Percentiles rank a stretch among this genome's conserved stretches.
phyloP scores from a whole-genome alignment of 2,113 vertebrate genomes.

The Motacilla tschutschensis region DNA sequence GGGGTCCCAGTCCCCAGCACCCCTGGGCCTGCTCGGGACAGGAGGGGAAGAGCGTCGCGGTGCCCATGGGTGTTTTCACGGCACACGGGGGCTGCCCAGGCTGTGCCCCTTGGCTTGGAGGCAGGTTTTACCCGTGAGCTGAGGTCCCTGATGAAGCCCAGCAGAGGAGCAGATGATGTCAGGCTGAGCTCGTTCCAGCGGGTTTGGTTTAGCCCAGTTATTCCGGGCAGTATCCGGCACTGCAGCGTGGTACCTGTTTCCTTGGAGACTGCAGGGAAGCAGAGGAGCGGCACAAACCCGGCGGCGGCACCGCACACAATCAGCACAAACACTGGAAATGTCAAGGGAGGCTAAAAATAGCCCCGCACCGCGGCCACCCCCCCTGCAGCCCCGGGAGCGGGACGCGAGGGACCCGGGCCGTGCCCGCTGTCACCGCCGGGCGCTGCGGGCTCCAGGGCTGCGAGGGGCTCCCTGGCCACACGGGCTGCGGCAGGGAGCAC shows the following conservation, averaged over 20 bases:
- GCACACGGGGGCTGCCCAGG: background rate
- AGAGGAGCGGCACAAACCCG: conserved; percentile 1
- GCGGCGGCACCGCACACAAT: conserved; percentile 17
- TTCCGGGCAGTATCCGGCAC: conserved; percentile 24
- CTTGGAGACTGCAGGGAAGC: conserved; percentile 65
- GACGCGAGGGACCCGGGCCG: accelerated
- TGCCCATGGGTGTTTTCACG: accelerated
- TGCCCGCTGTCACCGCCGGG: accelerated
- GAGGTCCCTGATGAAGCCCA: background rate
- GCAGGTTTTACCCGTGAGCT: background rate
- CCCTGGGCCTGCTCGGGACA: accelerated
- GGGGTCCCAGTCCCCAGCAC: background rate
- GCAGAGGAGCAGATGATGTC: background rate
- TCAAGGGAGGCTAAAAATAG: conserved; percentile 68
- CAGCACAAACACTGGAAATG: conserved; percentile 61
- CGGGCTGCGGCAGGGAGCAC: background rate
- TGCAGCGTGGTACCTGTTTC: conserved; percentile 66
- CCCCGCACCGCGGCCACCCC: background rate
- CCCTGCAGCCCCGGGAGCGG: background rate
- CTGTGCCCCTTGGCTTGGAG: background rate
- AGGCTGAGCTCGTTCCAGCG: background rate
- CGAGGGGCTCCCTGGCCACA: too few relatives aligned
- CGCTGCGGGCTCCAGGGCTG: too few relatives aligned
- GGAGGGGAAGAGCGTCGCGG: accelerated
- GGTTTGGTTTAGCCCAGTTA: background rate